Percentiles rank a stretch among this genome's conserved stretches.
phyloP scores from a whole-genome alignment of 2,113 vertebrate species.

The Seriola rivoliana region DNA sequence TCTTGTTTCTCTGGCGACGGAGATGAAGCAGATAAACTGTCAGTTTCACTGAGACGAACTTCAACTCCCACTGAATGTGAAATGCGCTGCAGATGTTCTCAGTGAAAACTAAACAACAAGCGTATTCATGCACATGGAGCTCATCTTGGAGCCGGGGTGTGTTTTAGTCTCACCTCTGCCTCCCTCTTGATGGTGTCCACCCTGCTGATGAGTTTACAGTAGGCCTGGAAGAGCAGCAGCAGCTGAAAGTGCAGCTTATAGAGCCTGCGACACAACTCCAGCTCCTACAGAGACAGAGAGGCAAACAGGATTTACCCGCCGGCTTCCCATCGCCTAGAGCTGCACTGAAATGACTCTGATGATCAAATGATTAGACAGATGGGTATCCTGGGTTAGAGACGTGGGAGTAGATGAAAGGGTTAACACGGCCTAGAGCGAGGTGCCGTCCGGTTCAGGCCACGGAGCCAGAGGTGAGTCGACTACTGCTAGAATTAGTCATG shows the following conservation, averaged over 20 bases:
- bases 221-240: constrained; percentile 98
- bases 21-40: background rate
- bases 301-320: background rate
- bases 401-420: constrained; percentile 69
- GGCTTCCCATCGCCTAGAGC: background rate
- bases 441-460: constrained; percentile 33
- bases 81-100: background rate
- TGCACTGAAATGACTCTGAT: constrained; percentile 38
- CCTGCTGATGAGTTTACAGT: constrained; percentile 96
- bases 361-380: constrained; percentile 65
- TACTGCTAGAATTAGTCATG: constrained; percentile 57
- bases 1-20: constrained; percentile 13
- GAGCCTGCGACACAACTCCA: constrained; percentile 95
- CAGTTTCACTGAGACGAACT: background rate
- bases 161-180: constrained; percentile 88
- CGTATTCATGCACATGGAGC: background rate
- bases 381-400: constrained; percentile 74
- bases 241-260: constrained; percentile 99
- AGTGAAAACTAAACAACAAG: background rate
- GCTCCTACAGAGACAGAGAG: constrained; percentile 86
- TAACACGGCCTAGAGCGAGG: constrained; percentile 54
- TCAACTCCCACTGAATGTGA: background rate
- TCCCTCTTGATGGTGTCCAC: constrained; percentile 95
- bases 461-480: constrained; percentile 49
- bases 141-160: background rate